A percentile compares a stretch with the other conserved stretches of the same genome.
phyloP scores from a whole-genome alignment of 2,888 invertebrate species.

The Hypselothyrea guttata region DNA sequence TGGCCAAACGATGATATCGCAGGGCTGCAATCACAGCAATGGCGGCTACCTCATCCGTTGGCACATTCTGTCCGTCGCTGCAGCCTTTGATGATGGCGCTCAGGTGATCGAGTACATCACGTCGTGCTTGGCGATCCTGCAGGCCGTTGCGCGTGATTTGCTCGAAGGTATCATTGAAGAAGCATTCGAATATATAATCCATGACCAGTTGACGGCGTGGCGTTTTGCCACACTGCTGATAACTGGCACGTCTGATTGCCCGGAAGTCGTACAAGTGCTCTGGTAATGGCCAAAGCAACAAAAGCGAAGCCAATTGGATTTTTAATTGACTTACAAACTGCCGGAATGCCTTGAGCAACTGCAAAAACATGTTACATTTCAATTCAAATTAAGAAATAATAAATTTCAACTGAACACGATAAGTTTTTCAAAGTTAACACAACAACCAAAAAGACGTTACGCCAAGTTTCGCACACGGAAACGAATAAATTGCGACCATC shows the following conservation, averaged over 20 bases:
- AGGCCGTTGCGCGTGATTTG: slow-evolving; percentile 88
- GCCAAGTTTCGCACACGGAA: slow-evolving; percentile 26
- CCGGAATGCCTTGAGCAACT: slow-evolving; percentile 58
- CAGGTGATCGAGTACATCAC: slow-evolving; percentile 89
- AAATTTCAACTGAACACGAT: slow-evolving; percentile 1
- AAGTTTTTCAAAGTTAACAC: no score
- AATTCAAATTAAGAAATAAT: background rate
- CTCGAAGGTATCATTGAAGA: slow-evolving; percentile 89
- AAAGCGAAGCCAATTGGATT: slow-evolving; percentile 56
- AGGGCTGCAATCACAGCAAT: slow-evolving; percentile 80
- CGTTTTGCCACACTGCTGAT: slow-evolving; percentile 40
- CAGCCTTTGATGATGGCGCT: slow-evolving; percentile 90
- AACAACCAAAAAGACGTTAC: slow-evolving; percentile 19
- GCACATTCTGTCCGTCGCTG: slow-evolving; percentile 81
- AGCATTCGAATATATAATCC: slow-evolving; percentile 91
- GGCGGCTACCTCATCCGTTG: slow-evolving; percentile 80
- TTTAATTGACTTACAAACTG: slow-evolving; percentile 67
- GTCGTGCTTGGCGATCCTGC: slow-evolving; percentile 87
- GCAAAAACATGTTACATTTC: slow-evolving; percentile 50
- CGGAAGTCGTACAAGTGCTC: slow-evolving; percentile 62
- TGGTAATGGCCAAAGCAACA: slow-evolving; percentile 47
- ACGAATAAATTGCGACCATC: slow-evolving; percentile 20
- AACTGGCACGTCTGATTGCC: slow-evolving; percentile 44
- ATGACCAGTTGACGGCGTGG: slow-evolving; percentile 82
- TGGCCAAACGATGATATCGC: slow-evolving; percentile 79